Base-by-base conservation (phyloP, 2,797 vertebrate species). In the Fistularia commersonii region DNA sequence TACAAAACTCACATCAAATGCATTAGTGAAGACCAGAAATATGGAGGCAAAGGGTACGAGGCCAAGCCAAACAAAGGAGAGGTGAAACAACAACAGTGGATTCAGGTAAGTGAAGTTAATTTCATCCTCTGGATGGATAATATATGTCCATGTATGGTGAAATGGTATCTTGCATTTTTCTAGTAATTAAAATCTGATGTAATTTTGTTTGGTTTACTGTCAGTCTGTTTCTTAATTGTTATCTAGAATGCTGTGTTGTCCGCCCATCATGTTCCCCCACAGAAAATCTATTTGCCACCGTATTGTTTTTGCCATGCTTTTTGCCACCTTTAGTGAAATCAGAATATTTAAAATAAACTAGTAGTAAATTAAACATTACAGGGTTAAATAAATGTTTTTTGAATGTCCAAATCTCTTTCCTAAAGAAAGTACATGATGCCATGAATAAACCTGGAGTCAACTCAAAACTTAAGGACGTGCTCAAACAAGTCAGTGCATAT, bases 11-110 rank as follows among this genome's bases (percentile, higher is more conserved):
- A 99, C 0, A 48, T 85, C 44, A 94, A 87, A 51, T 99, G 97
- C 0, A 71, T 99, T 45, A 96, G 90, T 12, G 97, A 99, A 74
- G 92, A 97, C 55, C 92, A 99, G 87, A 99, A 99, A 61, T 98
- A 99, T 0, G 97, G 97, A 10, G 96, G 97, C 9, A 98, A 94
- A 81, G 91, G 84, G 9, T 97, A 85, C 34, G 95, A 96, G 80
- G 92, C 87, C 0, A 98, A 96, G 77, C 73, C 89, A 7, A 92
- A 88, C 66, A 99, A 98, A 86, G 96, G 95, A 5, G 94, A 96
- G 7, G 72, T 89, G 14, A 99, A 98, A 52, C 97, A 99, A 75
- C 93, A 97, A 73, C 91, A 93, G 1, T 99, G 96, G 96, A 85
- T 96, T 45, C 89, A 98, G 93, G 97, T 99, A 79, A 44, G 4